Percentiles rank a stretch among this genome's conserved stretches.
Conservation (phyloP, 1,140 invertebrate species). For the Lasioglossum albipes region DNA sequence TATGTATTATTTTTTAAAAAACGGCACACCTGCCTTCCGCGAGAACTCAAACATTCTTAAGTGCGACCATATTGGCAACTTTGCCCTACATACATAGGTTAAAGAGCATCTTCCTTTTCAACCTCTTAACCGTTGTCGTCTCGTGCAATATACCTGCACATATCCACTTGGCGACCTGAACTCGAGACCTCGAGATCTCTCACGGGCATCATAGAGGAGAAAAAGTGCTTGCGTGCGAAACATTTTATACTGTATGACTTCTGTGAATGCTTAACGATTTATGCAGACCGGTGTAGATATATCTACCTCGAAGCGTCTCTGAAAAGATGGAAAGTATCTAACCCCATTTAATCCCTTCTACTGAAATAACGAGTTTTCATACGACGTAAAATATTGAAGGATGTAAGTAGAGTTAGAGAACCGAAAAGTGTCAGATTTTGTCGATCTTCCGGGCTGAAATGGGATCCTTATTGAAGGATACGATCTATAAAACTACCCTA, state of each 20-base stretch:
- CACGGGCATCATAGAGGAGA: conserved; percentile 40
- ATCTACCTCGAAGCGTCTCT: neutral
- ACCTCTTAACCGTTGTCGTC: conserved; percentile 6
- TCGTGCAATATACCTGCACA: neutral
- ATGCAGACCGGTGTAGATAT: neutral
- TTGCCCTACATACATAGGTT: neutral
- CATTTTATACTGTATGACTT: conserved; percentile 52
- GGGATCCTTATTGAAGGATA: neutral
- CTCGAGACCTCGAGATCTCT: conserved; percentile 36
- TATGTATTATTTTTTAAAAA: no score
- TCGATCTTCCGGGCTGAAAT: neutral
- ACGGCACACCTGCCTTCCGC: no score
- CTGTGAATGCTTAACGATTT: conserved; percentile 57
- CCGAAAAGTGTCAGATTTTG: neutral
- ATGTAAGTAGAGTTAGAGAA: neutral
- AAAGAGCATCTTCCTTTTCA: conserved; percentile 17
- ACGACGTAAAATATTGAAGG: neutral
- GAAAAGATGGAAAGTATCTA: no score
- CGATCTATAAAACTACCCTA: no score
- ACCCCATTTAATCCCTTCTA: no score
- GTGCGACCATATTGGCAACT: no score
- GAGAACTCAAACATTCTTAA: no score
- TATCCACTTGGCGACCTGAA: conserved; percentile 24
- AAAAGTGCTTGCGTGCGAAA: conserved; percentile 41
- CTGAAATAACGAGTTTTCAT: no score